A percentile compares a stretch with the other conserved stretches of the same genome.
phyloP scores from a whole-genome alignment of 2,888 invertebrate species.

The Ptychoptera albimana region DNA sequence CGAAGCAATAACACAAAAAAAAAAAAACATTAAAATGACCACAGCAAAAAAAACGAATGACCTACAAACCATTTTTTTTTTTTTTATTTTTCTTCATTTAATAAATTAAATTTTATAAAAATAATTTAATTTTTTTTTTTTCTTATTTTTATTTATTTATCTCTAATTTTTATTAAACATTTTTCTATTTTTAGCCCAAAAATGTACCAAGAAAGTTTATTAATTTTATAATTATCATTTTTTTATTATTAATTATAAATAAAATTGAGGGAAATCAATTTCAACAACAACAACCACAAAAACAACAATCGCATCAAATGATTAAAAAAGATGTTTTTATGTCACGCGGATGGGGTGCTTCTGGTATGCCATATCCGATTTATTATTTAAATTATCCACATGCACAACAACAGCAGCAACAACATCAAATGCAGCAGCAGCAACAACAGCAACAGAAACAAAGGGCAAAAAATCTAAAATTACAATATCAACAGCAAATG shows the following conservation, averaged over 20 bases:
- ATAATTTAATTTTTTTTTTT: no score
- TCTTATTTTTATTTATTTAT: no score
- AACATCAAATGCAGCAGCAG: neutral
- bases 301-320: neutral
- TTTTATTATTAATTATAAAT: neutral
- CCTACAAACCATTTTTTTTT: no score
- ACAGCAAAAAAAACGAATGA: no score
- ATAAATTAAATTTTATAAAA: no score
- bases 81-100: no score
- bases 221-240: no score
- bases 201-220: no score
- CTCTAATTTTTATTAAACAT: no score
- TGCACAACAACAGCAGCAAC: neutral
- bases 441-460: neutral
- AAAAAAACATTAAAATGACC: no score
- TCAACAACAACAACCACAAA: neutral
- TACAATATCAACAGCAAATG: neutral
- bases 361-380: constrained; percentile 35
- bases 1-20: no score
- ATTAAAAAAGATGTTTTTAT: constrained; percentile 29
- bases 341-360: constrained; percentile 36
- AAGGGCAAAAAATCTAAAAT: neutral
- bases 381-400: constrained; percentile 24
- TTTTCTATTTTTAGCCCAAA: no score
- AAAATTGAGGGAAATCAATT: neutral